Conservation (phyloP, 2,888 invertebrate species). For the Nipponacmea schrenckii region DNA sequence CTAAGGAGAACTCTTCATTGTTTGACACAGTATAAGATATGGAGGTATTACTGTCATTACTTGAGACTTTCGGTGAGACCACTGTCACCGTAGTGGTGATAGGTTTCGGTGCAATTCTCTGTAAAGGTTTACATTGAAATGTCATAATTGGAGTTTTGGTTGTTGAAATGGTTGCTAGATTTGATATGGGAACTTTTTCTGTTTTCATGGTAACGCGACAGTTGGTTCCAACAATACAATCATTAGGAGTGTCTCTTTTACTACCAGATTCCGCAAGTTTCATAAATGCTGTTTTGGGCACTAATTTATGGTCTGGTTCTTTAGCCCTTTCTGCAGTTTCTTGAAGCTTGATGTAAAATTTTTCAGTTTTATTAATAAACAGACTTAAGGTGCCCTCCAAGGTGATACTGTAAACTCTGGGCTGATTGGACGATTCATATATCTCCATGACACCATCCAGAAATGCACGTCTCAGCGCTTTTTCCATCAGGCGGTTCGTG, state of each 20-base stretch:
- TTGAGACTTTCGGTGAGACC: not conserved
- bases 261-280: not conserved
- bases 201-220: not conserved
- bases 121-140: not conserved
- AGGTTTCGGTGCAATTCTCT: not conserved
- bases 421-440: constrained; percentile 28
- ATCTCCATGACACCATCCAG: constrained; percentile 38
- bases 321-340: constrained; percentile 38
- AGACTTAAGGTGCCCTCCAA: constrained; percentile 36
- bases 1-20: not conserved
- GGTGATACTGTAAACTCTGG: constrained; percentile 33
- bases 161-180: not conserved
- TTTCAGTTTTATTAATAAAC: constrained; percentile 34
- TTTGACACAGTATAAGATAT: not conserved
- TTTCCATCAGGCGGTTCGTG: constrained; percentile 36
- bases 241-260: not conserved
- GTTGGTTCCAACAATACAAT: not conserved
- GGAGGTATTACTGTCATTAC: not conserved
- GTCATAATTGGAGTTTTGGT: not conserved
- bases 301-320: constrained; percentile 14
- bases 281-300: not conserved
- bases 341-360: constrained; percentile 32
- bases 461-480: constrained; percentile 33
- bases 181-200: not conserved
- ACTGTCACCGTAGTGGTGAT: not conserved